Conservation (phyloP, 1,140 invertebrate species). For the Thaumatotibia leucotreta region DNA sequence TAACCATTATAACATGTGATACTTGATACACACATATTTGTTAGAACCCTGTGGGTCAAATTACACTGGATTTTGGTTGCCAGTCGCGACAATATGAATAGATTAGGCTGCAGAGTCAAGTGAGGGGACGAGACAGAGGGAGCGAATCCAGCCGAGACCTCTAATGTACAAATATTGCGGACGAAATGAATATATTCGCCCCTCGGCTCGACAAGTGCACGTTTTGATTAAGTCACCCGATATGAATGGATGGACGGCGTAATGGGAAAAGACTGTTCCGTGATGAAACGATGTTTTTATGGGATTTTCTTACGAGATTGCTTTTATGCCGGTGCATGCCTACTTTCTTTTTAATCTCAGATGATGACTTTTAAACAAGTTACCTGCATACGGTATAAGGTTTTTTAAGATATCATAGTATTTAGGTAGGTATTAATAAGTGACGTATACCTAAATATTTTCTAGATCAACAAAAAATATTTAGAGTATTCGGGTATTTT, state of each 20-base stretch:
- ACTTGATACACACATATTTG: neutral
- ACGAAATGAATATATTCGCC: slow-evolving; percentile 72
- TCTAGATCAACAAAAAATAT: no score
- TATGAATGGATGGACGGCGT: slow-evolving; percentile 57
- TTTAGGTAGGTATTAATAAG: neutral
- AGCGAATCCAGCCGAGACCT: slow-evolving; percentile 67
- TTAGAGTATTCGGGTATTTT: no score
- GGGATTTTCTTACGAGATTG: slow-evolving; percentile 11
- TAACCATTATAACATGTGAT: neutral
- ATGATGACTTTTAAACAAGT: neutral
- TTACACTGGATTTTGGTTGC: slow-evolving; percentile 30
- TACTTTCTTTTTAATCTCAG: neutral
- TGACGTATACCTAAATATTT: no score
- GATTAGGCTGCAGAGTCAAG: slow-evolving; percentile 51
- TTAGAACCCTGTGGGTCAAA: neutral
- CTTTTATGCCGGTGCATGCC: neutral
- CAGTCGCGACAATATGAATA: slow-evolving; percentile 17
- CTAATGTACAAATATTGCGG: slow-evolving; percentile 76
- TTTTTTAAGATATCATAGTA: neutral
- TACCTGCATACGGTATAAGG: neutral
- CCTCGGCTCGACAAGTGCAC: slow-evolving; percentile 50
- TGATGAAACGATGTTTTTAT: slow-evolving; percentile 24
- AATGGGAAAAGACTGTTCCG: slow-evolving; percentile 1
- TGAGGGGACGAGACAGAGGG: slow-evolving; percentile 31
- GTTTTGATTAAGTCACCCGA: slow-evolving; percentile 65